phyloP scores from a whole-genome alignment of 2,113 vertebrate species.

The Chlamydotis undulata region DNA sequence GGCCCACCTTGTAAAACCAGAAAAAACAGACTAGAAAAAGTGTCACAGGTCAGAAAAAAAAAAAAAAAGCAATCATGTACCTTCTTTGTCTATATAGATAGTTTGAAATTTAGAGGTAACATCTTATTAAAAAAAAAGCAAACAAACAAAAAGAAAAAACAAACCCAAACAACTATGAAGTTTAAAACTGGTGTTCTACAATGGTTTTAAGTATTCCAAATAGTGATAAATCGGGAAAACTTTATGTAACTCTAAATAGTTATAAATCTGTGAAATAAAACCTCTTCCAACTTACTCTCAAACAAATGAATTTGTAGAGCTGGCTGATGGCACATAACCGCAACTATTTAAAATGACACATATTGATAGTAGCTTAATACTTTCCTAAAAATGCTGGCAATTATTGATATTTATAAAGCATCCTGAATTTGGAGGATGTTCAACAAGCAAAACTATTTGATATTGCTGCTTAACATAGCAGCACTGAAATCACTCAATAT shows the following conservation, averaged over 20 bases:
- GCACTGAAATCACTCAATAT: background rate
- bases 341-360: background rate
- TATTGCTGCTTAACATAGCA: background rate
- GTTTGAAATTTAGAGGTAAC: background rate
- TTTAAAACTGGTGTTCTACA: rapidly evolving
- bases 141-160: too few species aligned
- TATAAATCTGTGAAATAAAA: background rate
- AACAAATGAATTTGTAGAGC: background rate
- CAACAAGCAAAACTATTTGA: background rate
- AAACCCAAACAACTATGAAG: background rate
- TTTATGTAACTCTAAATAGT: background rate
- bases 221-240: too few species aligned
- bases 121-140: background rate
- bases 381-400: background rate
- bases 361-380: background rate
- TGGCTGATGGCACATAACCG: background rate
- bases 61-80: background rate
- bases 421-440: background rate
- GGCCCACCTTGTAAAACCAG: background rate
- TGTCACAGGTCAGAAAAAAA: background rate
- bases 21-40: background rate
- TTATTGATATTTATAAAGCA: background rate
- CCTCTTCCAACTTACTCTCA: background rate
- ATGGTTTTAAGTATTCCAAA: background rate
- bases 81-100: background rate